Evolutionary conservation across 2,888 invertebrate genomes (phyloP).

Genomic region (Amphipyra tragopoginis): DNA sequence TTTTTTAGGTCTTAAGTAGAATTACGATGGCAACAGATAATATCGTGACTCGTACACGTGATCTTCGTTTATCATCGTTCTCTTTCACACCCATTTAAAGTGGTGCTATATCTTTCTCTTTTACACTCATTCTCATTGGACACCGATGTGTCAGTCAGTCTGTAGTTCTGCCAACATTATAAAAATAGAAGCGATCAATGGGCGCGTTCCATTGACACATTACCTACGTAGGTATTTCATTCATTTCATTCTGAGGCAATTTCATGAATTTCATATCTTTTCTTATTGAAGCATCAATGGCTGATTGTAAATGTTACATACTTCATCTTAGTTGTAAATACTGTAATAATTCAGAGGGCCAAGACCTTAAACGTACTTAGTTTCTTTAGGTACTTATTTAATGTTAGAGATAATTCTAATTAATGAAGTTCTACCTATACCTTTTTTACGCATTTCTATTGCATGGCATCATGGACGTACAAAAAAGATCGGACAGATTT

Average conservation of each 20-base stretch:
- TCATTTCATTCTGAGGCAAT: slow-evolving; percentile 18
- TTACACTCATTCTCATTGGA: slow-evolving; percentile 35
- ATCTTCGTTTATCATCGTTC: slow-evolving; percentile 9
- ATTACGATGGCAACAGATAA: neutral
- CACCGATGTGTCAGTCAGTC: slow-evolving; percentile 32
- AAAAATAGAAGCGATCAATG: slow-evolving; percentile 44
- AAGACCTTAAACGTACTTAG: too few species aligned
- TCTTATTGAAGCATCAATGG: neutral
- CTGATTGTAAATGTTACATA: too few species aligned
- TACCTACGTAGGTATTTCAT: slow-evolving; percentile 36
- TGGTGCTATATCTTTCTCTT: slow-evolving; percentile 24
- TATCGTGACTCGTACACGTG: slow-evolving; percentile 33
- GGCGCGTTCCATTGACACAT: slow-evolving; percentile 51
- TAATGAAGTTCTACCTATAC: too few species aligned
- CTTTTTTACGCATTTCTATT: too few species aligned
- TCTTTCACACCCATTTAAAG: slow-evolving; percentile 19
- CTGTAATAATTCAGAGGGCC: too few species aligned
- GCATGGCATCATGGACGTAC: too few species aligned
- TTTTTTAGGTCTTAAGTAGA: rapidly evolving
- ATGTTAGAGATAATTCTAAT: too few species aligned
- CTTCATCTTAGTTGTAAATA: too few species aligned
- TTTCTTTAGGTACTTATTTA: too few species aligned
- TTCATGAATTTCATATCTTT: neutral
- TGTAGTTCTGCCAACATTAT: slow-evolving; percentile 52
- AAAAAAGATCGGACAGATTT: too few species aligned